These are phyloP conservation scores for Luehdorfia chinensis DNA, from an alignment of 1,140 invertebrate species.

Conservation along the genomic window DNA sequence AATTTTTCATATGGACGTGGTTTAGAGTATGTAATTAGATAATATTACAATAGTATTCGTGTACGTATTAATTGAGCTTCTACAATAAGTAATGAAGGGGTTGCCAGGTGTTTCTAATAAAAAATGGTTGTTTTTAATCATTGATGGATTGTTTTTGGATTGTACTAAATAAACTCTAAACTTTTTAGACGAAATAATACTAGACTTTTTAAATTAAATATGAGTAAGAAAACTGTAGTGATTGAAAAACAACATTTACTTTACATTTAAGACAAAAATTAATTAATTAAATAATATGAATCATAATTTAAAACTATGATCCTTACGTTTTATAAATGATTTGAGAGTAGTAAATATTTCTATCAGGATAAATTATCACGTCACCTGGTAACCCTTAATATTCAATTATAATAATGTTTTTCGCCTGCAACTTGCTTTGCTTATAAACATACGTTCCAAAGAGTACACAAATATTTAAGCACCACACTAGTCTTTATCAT, in stretches of 20 bases:
- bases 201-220: too few species aligned
- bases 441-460: background rate
- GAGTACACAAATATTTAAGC: constrained; percentile 13
- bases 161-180: too few species aligned
- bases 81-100: constrained; percentile 37
- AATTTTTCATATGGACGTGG: constrained; percentile 65
- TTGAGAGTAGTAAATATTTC: background rate
- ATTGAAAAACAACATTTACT: too few species aligned
- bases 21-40: constrained; percentile 57
- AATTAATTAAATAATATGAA: too few species aligned
- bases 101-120: background rate
- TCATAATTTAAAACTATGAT: too few species aligned
- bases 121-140: too few species aligned
- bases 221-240: too few species aligned
- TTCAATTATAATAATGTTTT: background rate
- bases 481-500: constrained; percentile 33
- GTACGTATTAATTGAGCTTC: constrained; percentile 50
- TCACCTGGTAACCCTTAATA: constrained; percentile 4
- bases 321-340: background rate
- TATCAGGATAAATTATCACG: too few species aligned
- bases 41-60: constrained; percentile 46
- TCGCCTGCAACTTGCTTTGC: constrained; percentile 9
- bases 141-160: too few species aligned
- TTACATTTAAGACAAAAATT: too few species aligned
- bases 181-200: too few species aligned